Conservation (phyloP, 2,113 vertebrate genomes). For the Hydrolagus affinis region DNA sequence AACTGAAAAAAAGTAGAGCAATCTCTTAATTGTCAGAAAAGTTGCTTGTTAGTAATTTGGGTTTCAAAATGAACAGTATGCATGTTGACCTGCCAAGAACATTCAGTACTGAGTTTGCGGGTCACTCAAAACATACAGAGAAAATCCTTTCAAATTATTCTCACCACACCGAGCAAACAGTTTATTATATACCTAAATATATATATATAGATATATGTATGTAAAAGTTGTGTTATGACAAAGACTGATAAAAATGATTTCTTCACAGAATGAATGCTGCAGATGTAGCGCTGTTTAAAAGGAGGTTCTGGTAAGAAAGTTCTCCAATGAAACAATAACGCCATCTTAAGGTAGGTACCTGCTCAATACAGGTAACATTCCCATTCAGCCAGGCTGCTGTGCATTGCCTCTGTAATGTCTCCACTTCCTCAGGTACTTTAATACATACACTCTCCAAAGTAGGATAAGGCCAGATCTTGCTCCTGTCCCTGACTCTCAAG, state of each 20-base stretch:
- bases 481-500: too few relatives aligned
- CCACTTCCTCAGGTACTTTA: too few relatives aligned
- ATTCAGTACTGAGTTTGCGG: slow-evolving; percentile 1
- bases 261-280: neutral
- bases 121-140: neutral
- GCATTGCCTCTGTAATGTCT: too few relatives aligned
- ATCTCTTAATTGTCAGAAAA: too few relatives aligned
- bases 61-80: neutral
- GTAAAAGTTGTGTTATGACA: neutral
- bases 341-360: neutral
- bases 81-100: slow-evolving; percentile 12
- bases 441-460: too few relatives aligned
- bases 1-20: neutral
- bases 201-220: too few relatives aligned
- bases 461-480: too few relatives aligned
- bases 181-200: too few relatives aligned
- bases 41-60: neutral
- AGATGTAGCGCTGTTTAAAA: too few relatives aligned
- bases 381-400: neutral
- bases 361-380: neutral
- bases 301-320: neutral
- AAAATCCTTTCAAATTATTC: neutral
- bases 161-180: too few relatives aligned
- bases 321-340: neutral
- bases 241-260: neutral